These are phyloP conservation scores for Axea sp. DNA, from an alignment of 2,888 invertebrate genomes.

Conservation along the genomic window DNA sequence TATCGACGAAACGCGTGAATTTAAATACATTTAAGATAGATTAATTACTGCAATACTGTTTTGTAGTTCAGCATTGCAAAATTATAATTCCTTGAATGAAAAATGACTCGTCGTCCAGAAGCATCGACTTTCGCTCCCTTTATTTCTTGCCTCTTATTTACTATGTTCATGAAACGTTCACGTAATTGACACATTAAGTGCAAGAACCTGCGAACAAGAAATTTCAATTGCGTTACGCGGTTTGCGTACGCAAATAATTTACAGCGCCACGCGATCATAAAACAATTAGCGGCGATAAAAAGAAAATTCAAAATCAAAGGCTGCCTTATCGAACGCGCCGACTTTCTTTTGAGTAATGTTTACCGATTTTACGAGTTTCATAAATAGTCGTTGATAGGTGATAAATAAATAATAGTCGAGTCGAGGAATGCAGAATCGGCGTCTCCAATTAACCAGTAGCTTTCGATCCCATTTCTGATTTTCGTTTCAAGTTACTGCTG, in stretches of 20 bases:
- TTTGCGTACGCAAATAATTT: slow-evolving; percentile 58
- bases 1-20: too few relatives aligned
- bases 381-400: slow-evolving; percentile 39
- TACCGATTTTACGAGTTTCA: slow-evolving; percentile 38
- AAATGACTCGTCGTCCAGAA: too few relatives aligned
- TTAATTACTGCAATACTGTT: too few relatives aligned
- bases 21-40: too few relatives aligned
- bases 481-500: slow-evolving; percentile 2
- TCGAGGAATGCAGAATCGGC: slow-evolving; percentile 24
- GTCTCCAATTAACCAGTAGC: slow-evolving; percentile 30
- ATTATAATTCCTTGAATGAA: background rate
- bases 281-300: slow-evolving; percentile 55
- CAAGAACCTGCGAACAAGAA: slow-evolving; percentile 50
- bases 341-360: slow-evolving; percentile 25
- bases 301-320: slow-evolving; percentile 37
- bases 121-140: too few relatives aligned
- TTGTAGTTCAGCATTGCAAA: too few relatives aligned
- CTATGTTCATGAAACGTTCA: slow-evolving; percentile 35
- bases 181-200: slow-evolving; percentile 58
- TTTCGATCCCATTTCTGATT: slow-evolving; percentile 18
- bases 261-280: slow-evolving; percentile 41
- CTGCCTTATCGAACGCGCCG: slow-evolving; percentile 24
- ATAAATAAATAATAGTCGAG: slow-evolving; percentile 46
- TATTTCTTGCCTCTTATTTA: too few relatives aligned
- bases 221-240: slow-evolving; percentile 60